Evolutionary conservation across 1,140 invertebrate genomes (phyloP), one percentile per base, ranked within the genome.

Genomic region (Conus ventricosus): DNA sequence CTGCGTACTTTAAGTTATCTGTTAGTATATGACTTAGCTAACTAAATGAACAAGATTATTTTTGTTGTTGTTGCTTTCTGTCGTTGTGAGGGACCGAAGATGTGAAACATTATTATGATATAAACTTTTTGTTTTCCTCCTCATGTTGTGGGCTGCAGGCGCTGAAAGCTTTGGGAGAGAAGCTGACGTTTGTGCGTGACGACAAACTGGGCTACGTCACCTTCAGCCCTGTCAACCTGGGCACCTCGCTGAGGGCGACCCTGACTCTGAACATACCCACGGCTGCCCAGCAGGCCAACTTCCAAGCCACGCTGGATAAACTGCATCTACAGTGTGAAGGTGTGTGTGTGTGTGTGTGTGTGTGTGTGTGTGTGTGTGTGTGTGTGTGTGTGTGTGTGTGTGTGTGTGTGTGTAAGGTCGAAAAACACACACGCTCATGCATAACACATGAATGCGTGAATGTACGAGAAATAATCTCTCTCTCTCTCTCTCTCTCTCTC

Each of bases 221-320:
- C 89, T 99, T 99, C 97, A 99, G 99, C 96, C 99, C 99, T 82
- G 98, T 98, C 94, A 99, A 99, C 95, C 96, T 99, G 96, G 99
- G 99, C 55, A 99, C 99, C 87, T 99, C 98, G 84, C 97, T 99
- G 89, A 97, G 99, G 92, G 99, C 99, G 17, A 99, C 98, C 75
- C 98, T 99, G 91, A 98, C 99, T 96, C 99, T 99, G 95, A 98
- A 98, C 95, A 96, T 99, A 91, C 99, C 99, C 88, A 99, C 99
- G 95, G 96, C 99, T 8, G 88, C 91, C 84, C 89, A 88, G 93
- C 98, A 98, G 84, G 97, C 98, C 88, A 97, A 99, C 96, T 96
- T 99, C 92, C 98, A 99, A 94, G 97, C 98, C 95, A 96, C 99
- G 90, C 98, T 98, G 87, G 96, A 95, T 91, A 98, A 98, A 95